Base-by-base conservation (phyloP, 2,888 invertebrate species). In the Drosophila trichaetosa region DNA sequence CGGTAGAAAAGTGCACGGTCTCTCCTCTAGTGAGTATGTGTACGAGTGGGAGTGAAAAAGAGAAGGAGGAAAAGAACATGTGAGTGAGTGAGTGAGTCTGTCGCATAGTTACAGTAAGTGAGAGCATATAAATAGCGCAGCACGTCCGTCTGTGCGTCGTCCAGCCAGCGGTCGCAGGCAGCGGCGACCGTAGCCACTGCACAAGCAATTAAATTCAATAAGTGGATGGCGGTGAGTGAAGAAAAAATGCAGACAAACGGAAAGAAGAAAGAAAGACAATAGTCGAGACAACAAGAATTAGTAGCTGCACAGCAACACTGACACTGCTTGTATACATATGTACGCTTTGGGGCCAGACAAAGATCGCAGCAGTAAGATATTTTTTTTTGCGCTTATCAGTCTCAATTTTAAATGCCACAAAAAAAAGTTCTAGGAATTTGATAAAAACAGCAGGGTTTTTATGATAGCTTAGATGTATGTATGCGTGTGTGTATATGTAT, bases 151-250 rank as follows among this genome's bases (percentile, higher is more conserved):
- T 49, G 54, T 49, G 48, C 33, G 51, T 51, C 24, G 42, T 21
- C 13, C 34, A 34, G 21, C 52, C 51, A 53, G 38, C 63, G 65
- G 42, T 51, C 48, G 64, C 31, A 33, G 64, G 40, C 68, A 62
- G 38, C 24, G 33, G 10, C 18, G 56, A 38, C 51, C 68, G 60
- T 56, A 67, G 65, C 61, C 69, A 72, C 77, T 69, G 74, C 86
- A 75, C 61, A 85, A 78, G 87, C 88, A 89, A 85, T 89, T 85
- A 85, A 85, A 86, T 90, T 86, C 83, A 86, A 88, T 88, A 86
- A 85, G 83, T 88, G 87, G 77, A 73, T 67, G 79, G 69, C 65
- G 65, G 79, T 66, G 74, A 80, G 73, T 77, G 79, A 81, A 78
- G 79, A 64, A 74, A 82, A 61, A 67, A 80, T 71, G 83, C 72